Percentiles rank a stretch among this genome's conserved stretches.
These are phyloP conservation scores for Emys orbicularis DNA, from an alignment of 2,797 vertebrate genomes.

Conservation along the genomic window DNA sequence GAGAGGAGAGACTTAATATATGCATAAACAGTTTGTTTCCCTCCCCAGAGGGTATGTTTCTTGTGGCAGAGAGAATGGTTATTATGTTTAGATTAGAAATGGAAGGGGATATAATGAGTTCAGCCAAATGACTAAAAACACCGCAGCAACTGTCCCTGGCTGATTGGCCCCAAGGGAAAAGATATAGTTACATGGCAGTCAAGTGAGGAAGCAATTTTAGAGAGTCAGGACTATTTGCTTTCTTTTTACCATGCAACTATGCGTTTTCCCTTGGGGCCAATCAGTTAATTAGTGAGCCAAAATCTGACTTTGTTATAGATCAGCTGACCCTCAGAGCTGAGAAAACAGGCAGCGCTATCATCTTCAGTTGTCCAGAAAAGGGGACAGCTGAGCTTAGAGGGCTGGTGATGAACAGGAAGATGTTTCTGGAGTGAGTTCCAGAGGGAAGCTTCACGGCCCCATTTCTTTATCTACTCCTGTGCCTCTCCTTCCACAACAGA, in stretches of 20 bases:
- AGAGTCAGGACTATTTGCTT: constrained; percentile 49
- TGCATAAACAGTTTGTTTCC: neutral
- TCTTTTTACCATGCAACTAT: constrained; percentile 57
- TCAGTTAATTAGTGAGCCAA: constrained; percentile 36
- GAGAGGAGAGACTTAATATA: neutral
- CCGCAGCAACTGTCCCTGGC: neutral
- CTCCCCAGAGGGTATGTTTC: neutral
- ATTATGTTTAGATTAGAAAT: constrained; percentile 57
- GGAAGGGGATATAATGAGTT: constrained; percentile 37
- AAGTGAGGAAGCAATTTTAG: constrained; percentile 64
- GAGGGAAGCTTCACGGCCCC: fast-evolving
- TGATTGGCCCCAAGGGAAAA: too few relatives aligned
- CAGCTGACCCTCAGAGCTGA: neutral
- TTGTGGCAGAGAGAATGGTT: constrained; percentile 8
- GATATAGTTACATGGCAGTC: neutral
- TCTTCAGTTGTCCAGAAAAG: neutral
- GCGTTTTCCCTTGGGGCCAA: constrained; percentile 5
- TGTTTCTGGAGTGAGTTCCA: neutral
- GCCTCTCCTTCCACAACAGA: neutral
- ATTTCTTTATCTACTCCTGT: neutral
- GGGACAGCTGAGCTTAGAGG: neutral
- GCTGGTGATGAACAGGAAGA: neutral
- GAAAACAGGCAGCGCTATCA: neutral
- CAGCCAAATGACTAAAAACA: neutral
- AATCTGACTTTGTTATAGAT: constrained; percentile 42